Conservation (phyloP, 2,113 vertebrate genomes). For the Tragelaphus imberbis region DNA sequence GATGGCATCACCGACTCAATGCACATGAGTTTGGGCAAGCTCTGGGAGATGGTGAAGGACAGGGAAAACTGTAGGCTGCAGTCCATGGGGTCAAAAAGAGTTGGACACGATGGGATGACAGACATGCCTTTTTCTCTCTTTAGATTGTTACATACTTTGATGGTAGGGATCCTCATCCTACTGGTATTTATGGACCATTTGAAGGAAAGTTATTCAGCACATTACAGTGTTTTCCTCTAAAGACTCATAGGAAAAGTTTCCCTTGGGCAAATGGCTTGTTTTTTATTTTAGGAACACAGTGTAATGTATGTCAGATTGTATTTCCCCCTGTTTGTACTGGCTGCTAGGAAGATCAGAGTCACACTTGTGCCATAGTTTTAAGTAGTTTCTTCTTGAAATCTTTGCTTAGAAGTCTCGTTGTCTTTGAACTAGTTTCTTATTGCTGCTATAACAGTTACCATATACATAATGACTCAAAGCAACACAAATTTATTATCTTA, state of each 20-base stretch:
- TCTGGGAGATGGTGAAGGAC: not conserved
- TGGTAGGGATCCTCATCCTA: not conserved
- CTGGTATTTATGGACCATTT: not conserved
- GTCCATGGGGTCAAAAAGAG: not conserved
- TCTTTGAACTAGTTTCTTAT: not conserved
- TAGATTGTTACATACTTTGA: not conserved
- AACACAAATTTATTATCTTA: not conserved
- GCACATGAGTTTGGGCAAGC: not conserved
- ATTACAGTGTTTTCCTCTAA: not conserved
- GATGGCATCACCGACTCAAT: not conserved
- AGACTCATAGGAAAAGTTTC: not conserved
- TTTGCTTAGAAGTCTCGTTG: not conserved
- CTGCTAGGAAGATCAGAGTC: not conserved
- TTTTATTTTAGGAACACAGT: not conserved
- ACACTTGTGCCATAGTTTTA: not conserved
- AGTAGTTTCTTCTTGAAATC: not conserved
- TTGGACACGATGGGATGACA: fast-evolving
- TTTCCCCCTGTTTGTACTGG: not conserved
- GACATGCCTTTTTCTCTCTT: not conserved
- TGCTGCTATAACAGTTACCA: not conserved
- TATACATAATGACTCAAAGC: not conserved
- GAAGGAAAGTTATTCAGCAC: not conserved
- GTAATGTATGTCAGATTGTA: not conserved
- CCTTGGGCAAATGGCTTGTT: not conserved
- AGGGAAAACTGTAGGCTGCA: not conserved